Evolutionary conservation across 2,113 vertebrate genomes (phyloP).

Genomic region (Rhinogobius similis): DNA sequence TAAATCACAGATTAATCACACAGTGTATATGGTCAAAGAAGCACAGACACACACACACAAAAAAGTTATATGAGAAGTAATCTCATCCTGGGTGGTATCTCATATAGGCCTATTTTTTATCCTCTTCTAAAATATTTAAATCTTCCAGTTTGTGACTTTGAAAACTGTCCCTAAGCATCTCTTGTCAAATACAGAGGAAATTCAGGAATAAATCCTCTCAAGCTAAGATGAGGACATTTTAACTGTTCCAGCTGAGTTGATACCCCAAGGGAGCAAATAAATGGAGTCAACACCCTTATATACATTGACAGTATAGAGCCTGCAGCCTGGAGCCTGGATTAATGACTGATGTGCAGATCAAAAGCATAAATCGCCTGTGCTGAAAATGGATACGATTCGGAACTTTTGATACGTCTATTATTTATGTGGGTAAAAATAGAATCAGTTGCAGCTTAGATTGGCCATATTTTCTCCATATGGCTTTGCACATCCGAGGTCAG

Average conservation of each 20-base stretch:
- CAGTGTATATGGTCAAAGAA: neutral
- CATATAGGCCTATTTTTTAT: neutral
- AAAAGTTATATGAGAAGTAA: too few species aligned
- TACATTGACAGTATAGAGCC: slow-evolving; percentile 2
- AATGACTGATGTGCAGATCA: slow-evolving; percentile 12
- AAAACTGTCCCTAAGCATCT: neutral
- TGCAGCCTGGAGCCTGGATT: slow-evolving; percentile 8
- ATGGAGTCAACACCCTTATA: slow-evolving; percentile 4
- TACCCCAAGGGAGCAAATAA: slow-evolving; percentile 6
- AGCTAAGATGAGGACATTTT: neutral
- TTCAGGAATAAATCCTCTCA: slow-evolving; percentile 2
- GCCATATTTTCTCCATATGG: neutral
- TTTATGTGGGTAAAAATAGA: neutral
- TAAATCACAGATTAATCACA: too few species aligned
- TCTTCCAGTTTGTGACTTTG: neutral
- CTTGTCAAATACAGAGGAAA: neutral
- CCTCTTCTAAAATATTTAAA: neutral
- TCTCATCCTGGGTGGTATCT: neutral
- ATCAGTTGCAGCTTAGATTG: slow-evolving; percentile 10
- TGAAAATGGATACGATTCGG: neutral
- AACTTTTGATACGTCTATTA: slow-evolving; percentile 4
- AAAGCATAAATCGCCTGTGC: neutral
- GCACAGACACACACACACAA: too few species aligned
- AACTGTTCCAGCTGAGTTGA: neutral
- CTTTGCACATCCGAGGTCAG: neutral